phyloP scores from a whole-genome alignment of 30 jellyfish, hydroid and myxozoan species.

The Rhopilema esculentum region DNA sequence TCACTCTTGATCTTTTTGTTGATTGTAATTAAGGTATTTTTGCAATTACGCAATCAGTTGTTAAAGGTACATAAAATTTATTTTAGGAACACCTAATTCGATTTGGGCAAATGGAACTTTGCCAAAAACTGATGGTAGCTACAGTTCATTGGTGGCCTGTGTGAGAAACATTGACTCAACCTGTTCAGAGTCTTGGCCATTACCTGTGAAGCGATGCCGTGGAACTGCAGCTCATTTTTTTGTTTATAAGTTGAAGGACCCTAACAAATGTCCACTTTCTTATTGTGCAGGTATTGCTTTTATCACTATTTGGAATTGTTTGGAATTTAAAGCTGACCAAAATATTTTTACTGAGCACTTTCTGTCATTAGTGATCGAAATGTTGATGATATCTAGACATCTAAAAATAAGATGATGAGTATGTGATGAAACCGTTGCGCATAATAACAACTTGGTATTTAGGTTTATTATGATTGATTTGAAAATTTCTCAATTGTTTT shows the following conservation, averaged over 20 bases:
- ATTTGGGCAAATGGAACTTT: constrained; percentile 75
- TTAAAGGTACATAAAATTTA: not conserved
- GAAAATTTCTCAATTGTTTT: no score
- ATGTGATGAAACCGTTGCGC: no score
- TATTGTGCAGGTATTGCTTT: constrained; percentile 89
- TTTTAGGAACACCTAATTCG: constrained; percentile 61
- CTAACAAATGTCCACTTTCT: constrained; percentile 67
- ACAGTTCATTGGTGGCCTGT: constrained; percentile 32
- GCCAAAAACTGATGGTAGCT: constrained; percentile 47
- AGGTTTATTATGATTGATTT: no score
- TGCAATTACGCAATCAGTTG: not conserved
- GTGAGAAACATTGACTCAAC: constrained; percentile 17
- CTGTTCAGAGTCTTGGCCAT: constrained; percentile 26
- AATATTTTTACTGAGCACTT: no score
- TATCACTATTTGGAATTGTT: no score
- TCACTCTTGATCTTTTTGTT: not conserved
- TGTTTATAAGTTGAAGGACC: constrained; percentile 53
- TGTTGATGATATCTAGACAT: no score
- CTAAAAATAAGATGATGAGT: no score
- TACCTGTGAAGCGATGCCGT: constrained; percentile 56
- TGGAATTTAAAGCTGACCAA: no score
- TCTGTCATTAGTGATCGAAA: no score
- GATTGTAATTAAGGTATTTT: not conserved
- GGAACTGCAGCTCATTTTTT: constrained; percentile 18
- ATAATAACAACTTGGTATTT: no score